Evolutionary conservation across 2,797 vertebrate genomes (phyloP), one percentile per base, ranked within the genome.

Genomic region (Adrianichthys oophorus): DNA sequence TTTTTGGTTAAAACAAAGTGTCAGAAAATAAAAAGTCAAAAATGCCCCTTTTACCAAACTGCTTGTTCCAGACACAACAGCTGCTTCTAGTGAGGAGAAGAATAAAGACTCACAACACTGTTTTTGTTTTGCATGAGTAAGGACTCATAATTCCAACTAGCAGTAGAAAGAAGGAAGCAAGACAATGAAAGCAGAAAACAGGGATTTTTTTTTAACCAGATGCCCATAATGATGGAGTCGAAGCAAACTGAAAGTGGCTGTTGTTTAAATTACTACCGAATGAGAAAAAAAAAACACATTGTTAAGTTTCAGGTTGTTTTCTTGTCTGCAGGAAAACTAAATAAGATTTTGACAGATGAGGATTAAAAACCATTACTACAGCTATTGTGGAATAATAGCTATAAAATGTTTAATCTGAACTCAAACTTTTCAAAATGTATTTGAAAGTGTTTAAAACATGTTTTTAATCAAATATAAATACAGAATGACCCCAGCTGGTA

Each of bases 21-120:
- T 2, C 12, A 62, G 40, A 62, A 17, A 21, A 52, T 24, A 5
- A 26, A 12, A 42, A 62, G 44, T 63, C 41, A 41, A 56, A 70
- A 37, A 44, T 23, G 55, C 24, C 26, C 4, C 56, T 65, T 72
- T 46, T 56, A 23, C 26, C 43, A 48, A 66, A 80, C 18, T 56
- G 32, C 10, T 61, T 41, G 47, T 60, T 67, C 48, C 53, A 59
- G 61, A 71, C 68, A 62, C 54, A 74, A 72, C 75, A 78, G 72
- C 70, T 68, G 70, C 67, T 56, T 70, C 19, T 48, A 56, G 56
- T 4, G 1, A 63, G 45, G n/a, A 44, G 17, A 56, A 58, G 47
- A 40, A 56, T 52, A 55, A 65, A 58, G 17, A 58, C 58, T 73
- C 53, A 72, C 64, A 54, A 12, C 37, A 58, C 21, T 62, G 64